Base-by-base conservation (phyloP, 1,140 invertebrate species). In the Eumeta japonica region DNA sequence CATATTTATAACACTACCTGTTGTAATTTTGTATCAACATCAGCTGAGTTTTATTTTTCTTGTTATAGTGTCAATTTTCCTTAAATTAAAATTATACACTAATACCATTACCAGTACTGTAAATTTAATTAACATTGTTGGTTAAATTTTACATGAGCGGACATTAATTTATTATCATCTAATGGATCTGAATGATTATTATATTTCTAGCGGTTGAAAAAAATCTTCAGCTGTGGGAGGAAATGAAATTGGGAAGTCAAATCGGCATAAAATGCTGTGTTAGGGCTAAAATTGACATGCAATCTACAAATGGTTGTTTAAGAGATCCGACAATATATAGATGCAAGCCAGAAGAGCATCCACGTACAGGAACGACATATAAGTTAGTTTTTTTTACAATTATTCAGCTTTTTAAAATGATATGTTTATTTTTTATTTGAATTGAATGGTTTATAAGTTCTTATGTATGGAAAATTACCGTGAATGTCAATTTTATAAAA, bases 241-340 rank as follows among this genome's bases (percentile, higher is more conserved):
- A 98, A 76, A 99, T 99, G 97, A 85, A 90, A 50, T 82, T 85
- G 42, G 97, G 92, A 0, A 83, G 83, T 1, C 57, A 65, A n/a
- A 61, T 67, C 12, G 96, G 95, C 0, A 81, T 88, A 39, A 84
- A 87, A 52, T 97, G 89, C 61, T 97, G 93, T 68, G 91, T 99
- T 0, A 81, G 97, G 40, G 95, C 95, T 0, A 99, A 98, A 78
- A 97, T 99, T 45, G 92, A 98, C 71, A 98, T 98, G 92, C 81
- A 87, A 43, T 97, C 94, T 0, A 76, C 85, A 14, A 99, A 99
- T 76, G 97, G 97, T 0, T 98, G 95, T 58, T 79, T 99, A 82
- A 79, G 97, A 28, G 97, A 99, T 80, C 97, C 97, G n/a, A 98
- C 96, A 4, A 97, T 99, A 50, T 99, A 98, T 66, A 80, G 97